phyloP scores from a whole-genome alignment of 2,888 invertebrate genomes.

The Polymixis lichenea region DNA sequence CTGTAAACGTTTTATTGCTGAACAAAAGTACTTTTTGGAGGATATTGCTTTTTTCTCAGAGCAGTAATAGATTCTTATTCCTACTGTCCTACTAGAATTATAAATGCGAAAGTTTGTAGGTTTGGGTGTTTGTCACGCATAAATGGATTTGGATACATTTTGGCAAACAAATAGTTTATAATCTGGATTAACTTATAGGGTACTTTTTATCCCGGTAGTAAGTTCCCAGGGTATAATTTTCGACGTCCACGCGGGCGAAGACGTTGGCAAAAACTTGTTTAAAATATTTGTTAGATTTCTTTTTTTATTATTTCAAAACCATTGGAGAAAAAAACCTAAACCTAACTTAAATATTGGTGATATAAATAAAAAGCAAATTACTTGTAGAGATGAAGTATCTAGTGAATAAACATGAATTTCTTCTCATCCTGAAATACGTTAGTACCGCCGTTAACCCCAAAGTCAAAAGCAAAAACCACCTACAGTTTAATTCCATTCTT shows the following conservation, averaged over 20 bases:
- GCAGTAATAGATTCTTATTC: too few relatives aligned
- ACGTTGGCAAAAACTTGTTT: too few relatives aligned
- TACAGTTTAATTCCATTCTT: constrained; percentile 10
- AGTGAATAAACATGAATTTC: neutral
- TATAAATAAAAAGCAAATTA: neutral
- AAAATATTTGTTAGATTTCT: neutral
- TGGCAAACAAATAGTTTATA: too few relatives aligned
- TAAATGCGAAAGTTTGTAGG: too few relatives aligned
- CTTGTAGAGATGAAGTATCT: neutral
- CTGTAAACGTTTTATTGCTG: neutral
- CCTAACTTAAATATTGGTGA: neutral
- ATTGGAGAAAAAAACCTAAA: neutral
- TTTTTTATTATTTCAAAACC: neutral
- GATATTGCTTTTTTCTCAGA: neutral
- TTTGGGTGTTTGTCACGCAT: too few relatives aligned
- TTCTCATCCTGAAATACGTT: neutral
- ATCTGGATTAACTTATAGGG: too few relatives aligned
- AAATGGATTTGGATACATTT: too few relatives aligned
- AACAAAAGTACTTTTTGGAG: neutral
- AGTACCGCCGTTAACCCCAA: neutral
- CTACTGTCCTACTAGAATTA: too few relatives aligned
- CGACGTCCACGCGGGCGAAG: too few relatives aligned
- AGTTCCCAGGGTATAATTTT: too few relatives aligned
- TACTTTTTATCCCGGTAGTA: too few relatives aligned
- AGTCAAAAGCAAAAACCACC: constrained; percentile 1